Percentiles rank a stretch among this genome's conserved stretches.
Conservation (phyloP, 2,113 vertebrate genomes). For the Solea senegalensis region DNA sequence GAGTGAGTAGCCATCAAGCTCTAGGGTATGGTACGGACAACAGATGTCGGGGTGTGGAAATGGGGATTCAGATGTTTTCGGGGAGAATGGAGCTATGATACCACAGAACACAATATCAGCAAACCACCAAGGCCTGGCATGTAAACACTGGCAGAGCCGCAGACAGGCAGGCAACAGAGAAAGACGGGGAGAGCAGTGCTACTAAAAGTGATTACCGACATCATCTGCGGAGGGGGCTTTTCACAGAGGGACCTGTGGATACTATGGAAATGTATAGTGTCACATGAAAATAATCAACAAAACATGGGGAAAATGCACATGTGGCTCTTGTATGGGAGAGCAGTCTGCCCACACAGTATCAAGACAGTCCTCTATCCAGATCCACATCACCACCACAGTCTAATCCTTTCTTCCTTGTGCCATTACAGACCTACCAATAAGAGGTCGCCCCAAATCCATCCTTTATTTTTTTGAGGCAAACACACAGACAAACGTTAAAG, state of each 20-base stretch:
- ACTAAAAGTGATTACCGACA: slow-evolving; percentile 42
- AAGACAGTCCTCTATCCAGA: too few species aligned
- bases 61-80: slow-evolving; percentile 51
- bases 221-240: slow-evolving; percentile 8
- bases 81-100: slow-evolving; percentile 51
- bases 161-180: slow-evolving; percentile 49
- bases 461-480: too few species aligned
- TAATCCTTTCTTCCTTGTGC: too few species aligned
- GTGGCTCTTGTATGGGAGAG: too few species aligned
- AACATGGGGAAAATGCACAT: not conserved
- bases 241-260: slow-evolving; percentile 12
- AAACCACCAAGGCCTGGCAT: slow-evolving; percentile 48
- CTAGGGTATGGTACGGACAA: slow-evolving; percentile 58
- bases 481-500: too few species aligned
- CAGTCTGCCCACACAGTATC: too few species aligned
- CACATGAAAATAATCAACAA: slow-evolving; percentile 6
- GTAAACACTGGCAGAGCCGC: slow-evolving; percentile 51
- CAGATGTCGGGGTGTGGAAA: slow-evolving; percentile 66
- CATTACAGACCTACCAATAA: too few species aligned
- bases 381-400: too few species aligned
- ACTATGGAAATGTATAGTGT: slow-evolving; percentile 19
- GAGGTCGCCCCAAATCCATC: too few species aligned
- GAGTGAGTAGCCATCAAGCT: slow-evolving; percentile 54
- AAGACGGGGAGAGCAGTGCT: slow-evolving; percentile 17
- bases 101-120: slow-evolving; percentile 56